Evolutionary conservation across 2,888 invertebrate genomes (phyloP).

Genomic region (Miltochrista miniata): DNA sequence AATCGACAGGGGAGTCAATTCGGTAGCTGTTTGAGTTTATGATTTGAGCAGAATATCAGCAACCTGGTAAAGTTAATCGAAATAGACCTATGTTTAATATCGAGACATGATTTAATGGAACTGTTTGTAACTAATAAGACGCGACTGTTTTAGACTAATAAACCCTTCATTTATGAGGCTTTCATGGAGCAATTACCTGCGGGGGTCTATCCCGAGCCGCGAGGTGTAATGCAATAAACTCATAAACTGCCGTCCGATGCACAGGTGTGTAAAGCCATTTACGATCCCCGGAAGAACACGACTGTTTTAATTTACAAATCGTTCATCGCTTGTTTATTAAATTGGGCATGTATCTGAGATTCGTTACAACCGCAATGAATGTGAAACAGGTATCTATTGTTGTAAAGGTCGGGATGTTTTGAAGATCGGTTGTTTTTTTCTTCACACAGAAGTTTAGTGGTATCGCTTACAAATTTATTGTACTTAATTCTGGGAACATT

Average conservation of each 20-base stretch:
- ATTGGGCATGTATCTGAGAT: not conserved
- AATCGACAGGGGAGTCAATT: too few relatives aligned
- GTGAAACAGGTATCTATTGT: not conserved
- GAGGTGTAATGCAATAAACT: slow-evolving; percentile 78
- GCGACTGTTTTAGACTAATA: slow-evolving; percentile 57
- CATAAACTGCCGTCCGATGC: slow-evolving; percentile 67
- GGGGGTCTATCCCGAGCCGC: slow-evolving; percentile 62
- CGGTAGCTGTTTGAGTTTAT: too few relatives aligned
- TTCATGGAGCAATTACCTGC: slow-evolving; percentile 77
- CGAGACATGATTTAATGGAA: slow-evolving; percentile 27
- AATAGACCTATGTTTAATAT: slow-evolving; percentile 4
- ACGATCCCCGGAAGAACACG: slow-evolving; percentile 22
- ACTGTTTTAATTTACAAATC: slow-evolving; percentile 7
- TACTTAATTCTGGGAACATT: slow-evolving; percentile 68
- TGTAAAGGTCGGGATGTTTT: slow-evolving; percentile 13
- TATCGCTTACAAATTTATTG: slow-evolving; percentile 79
- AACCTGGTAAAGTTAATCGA: too few relatives aligned
- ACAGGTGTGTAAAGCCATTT: slow-evolving; percentile 65
- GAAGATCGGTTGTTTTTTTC: slow-evolving; percentile 36
- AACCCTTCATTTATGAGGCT: slow-evolving; percentile 60
- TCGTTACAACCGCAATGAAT: slow-evolving; percentile 18
- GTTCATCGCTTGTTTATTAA: slow-evolving; percentile 20
- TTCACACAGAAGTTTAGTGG: slow-evolving; percentile 78
- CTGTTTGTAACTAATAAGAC: slow-evolving; percentile 59
- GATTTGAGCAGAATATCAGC: too few relatives aligned